A percentile compares a stretch with the other conserved stretches of the same genome.
phyloP scores from a whole-genome alignment of 2,888 invertebrate genomes.

The Ectemnius cavifrons region DNA sequence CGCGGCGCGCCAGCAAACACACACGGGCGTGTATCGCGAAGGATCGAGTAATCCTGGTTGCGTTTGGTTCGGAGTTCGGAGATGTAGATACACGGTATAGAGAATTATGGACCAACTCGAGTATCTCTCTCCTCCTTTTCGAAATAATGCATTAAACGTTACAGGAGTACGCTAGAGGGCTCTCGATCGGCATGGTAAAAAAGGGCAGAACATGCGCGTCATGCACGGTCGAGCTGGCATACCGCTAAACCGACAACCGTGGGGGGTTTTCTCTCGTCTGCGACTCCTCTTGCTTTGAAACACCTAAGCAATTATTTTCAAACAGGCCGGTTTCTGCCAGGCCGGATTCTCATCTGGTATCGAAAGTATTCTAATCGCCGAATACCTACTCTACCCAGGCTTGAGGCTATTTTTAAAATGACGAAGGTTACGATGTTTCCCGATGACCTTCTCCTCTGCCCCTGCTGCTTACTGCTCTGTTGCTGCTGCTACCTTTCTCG shows the following conservation, averaged over 20 bases:
- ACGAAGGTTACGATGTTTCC: slow-evolving; percentile 48
- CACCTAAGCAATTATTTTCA: slow-evolving; percentile 58
- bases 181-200: slow-evolving; percentile 32
- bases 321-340: slow-evolving; percentile 50
- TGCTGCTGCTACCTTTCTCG: slow-evolving; percentile 19
- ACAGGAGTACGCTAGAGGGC: slow-evolving; percentile 2
- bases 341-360: slow-evolving; percentile 37
- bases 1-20: slow-evolving; percentile 7
- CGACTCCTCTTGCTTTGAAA: slow-evolving; percentile 58
- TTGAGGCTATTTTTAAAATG: slow-evolving; percentile 58
- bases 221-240: slow-evolving; percentile 11
- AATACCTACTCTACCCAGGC: slow-evolving; percentile 21
- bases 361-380: slow-evolving; percentile 53
- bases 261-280: slow-evolving; percentile 66
- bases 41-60: too few relatives aligned
- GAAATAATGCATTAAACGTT: slow-evolving; percentile 24
- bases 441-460: slow-evolving; percentile 20
- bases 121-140: slow-evolving; percentile 13
- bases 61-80: too few relatives aligned
- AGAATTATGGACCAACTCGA: neutral
- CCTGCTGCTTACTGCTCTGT: too few relatives aligned
- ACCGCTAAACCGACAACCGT: slow-evolving; percentile 41
- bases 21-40: too few relatives aligned
- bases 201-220: slow-evolving; percentile 22
- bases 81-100: too few relatives aligned